These are phyloP conservation scores for Leucoma salicis DNA, from an alignment of 2,888 invertebrate genomes.

Conservation along the genomic window DNA sequence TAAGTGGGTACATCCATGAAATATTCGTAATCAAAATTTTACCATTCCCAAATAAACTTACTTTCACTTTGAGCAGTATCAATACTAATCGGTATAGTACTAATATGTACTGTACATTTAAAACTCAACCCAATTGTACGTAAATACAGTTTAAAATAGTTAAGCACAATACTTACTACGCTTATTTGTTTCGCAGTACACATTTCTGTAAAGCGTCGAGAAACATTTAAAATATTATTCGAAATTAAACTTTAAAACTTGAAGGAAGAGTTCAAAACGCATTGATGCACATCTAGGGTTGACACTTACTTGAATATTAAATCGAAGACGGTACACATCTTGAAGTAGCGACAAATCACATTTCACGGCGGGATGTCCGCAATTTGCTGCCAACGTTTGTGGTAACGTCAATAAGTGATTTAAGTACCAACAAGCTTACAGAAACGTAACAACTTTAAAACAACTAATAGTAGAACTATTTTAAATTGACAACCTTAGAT, in stretches of 20 bases:
- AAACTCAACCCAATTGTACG: neutral
- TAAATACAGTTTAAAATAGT: neutral
- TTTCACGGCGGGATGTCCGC: slow-evolving; percentile 28
- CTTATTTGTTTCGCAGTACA: neutral
- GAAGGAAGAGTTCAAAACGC: neutral
- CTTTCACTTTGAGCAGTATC: neutral
- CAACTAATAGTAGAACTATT: neutral
- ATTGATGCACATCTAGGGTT: neutral
- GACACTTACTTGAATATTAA: slow-evolving; percentile 2
- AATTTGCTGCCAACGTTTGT: slow-evolving; percentile 19
- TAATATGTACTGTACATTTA: too few relatives aligned
- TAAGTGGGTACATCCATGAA: slow-evolving; percentile 6
- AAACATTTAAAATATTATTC: neutral
- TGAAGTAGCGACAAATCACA: slow-evolving; percentile 36
- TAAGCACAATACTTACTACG: neutral
- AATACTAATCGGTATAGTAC: neutral
- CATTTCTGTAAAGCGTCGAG: neutral
- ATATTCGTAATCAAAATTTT: slow-evolving; percentile 11
- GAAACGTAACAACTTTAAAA: neutral
- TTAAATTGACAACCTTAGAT: neutral
- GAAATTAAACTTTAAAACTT: neutral
- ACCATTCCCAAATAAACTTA: slow-evolving; percentile 9
- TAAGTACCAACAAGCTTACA: neutral
- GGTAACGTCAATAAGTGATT: slow-evolving; percentile 16
- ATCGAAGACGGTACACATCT: slow-evolving; percentile 22